Percentiles rank a stretch among this genome's conserved stretches.
These are phyloP conservation scores for Chloroceryle aenea DNA, from an alignment of 2,113 vertebrate genomes.

Conservation along the genomic window DNA sequence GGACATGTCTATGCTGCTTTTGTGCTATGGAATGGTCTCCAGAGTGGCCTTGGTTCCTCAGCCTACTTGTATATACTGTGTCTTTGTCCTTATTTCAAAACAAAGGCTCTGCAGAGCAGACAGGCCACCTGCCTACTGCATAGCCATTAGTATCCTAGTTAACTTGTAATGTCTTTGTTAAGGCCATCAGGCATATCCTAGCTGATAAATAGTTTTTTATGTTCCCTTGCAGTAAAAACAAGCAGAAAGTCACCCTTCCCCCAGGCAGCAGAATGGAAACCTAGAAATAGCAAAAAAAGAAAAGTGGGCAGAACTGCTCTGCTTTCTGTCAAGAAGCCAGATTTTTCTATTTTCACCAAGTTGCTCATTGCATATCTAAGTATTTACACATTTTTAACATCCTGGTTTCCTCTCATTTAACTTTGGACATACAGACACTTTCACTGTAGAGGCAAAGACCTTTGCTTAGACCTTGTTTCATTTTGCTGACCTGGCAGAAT, in stretches of 20 bases:
- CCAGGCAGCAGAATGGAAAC: not conserved
- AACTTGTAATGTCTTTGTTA: not conserved
- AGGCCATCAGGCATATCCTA: not conserved
- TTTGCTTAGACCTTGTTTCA: not conserved
- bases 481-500: not conserved
- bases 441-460: not conserved
- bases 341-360: not conserved
- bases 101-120: not conserved
- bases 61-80: not conserved
- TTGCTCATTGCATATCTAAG: not conserved
- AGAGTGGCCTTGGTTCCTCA: not conserved
- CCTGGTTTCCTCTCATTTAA: not conserved
- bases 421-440: not conserved
- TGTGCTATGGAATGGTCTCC: not conserved
- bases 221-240: not conserved
- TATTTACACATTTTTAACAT: not conserved
- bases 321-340: not conserved
- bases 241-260: not conserved
- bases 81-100: not conserved
- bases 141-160: not conserved
- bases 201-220: not conserved
- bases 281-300: not conserved
- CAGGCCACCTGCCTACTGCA: not conserved
- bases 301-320: accelerated
- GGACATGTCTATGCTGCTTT: not conserved